Base-by-base conservation (phyloP, 1,140 invertebrate species). In the Cydia fagiglandana region DNA sequence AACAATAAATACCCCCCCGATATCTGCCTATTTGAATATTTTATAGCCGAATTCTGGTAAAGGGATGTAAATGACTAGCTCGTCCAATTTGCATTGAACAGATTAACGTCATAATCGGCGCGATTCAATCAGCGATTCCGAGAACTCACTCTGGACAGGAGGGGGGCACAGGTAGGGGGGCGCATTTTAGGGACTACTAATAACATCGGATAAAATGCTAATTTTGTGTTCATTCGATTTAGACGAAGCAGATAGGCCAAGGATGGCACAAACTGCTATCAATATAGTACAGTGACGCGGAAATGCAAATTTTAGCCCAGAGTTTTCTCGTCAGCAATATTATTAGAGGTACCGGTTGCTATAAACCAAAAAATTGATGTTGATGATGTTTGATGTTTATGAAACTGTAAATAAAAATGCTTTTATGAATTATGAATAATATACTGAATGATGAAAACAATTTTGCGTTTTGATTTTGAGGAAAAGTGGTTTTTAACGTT, bases 141-240 rank as follows among this genome's bases (percentile, higher is more conserved):
- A 81, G 84, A 86, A 86, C 88, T 75, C 64, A 61, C 64, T 83
- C 84, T 86, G 88, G 88, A 86, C 88, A 85, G 83, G 81, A 81
- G 79, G 75, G 24, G 74, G 76, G 76, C 56, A 47, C 45, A 76
- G 75, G 56, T 79, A 66, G 41, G 17, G 64, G 73, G 20, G 76
- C 81, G 81, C 77, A 81, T 81, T 84, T 81, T 82, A 81, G 85
- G 83, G 81, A 85, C 84, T 92, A 90, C 88, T 91, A 91, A 92
- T 91, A 91, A 88, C 88, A 85, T 86, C 74, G 90, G 91, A 92
- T 92, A 92, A 92, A 91, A 92, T 92, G 91, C 87, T 90, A 92
- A 92, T 92, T 91, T 90, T 92, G 89, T 92, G 83, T 90, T 91
- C 89, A 88, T 92, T 92, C 89, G 88, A 92, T 92, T 91, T 90